Evolutionary conservation across 2,113 vertebrate species (phyloP).

Genomic region (Hippocampus zosterae): DNA sequence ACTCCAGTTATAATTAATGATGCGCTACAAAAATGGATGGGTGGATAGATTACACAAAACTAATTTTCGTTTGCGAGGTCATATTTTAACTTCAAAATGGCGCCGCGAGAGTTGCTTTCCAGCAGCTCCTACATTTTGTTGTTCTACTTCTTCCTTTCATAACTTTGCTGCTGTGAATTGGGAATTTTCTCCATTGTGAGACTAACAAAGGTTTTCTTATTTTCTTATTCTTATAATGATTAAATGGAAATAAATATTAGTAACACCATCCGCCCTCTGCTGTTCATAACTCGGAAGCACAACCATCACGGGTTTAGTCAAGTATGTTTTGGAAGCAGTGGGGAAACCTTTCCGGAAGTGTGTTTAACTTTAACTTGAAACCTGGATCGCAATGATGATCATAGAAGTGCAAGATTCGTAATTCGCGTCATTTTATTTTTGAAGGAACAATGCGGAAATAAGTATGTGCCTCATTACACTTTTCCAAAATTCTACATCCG

Average conservation of each 20-base stretch:
- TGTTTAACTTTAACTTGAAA: not conserved
- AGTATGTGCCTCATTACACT: accelerated
- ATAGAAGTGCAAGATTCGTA: not conserved
- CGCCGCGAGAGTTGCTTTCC: too few species aligned
- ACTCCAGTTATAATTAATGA: not conserved
- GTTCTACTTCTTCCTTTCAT: too few species aligned
- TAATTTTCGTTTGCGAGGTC: not conserved
- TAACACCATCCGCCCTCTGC: not conserved
- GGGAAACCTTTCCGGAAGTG: not conserved
- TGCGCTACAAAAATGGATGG: too few species aligned
- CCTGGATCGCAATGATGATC: not conserved
- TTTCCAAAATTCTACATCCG: not conserved
- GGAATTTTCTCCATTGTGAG: too few species aligned
- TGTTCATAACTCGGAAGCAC: not conserved
- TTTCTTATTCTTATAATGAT: too few species aligned
- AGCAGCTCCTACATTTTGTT: too few species aligned
- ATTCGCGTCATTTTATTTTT: not conserved
- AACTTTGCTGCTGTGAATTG: too few species aligned
- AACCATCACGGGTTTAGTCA: not conserved
- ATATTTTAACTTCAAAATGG: too few species aligned
- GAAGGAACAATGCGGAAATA: not conserved
- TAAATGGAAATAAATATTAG: not conserved
- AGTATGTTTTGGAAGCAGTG: not conserved
- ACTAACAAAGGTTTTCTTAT: too few species aligned
- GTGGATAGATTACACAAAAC: too few species aligned